These are phyloP conservation scores for Labia minor DNA, from an alignment of 2,888 invertebrate genomes.

Conservation along the genomic window DNA sequence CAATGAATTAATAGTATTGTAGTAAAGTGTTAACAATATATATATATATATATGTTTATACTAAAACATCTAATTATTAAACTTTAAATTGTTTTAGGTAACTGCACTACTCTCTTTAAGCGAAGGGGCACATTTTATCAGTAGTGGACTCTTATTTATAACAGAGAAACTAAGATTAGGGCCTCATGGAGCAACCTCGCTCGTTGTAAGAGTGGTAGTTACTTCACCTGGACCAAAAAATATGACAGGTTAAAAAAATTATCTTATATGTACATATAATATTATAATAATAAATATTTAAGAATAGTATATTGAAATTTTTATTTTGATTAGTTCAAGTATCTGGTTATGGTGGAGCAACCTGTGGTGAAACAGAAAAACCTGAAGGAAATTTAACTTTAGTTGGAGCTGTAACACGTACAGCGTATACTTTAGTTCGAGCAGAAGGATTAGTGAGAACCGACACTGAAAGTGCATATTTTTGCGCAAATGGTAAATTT, in stretches of 20 bases:
- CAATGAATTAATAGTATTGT: too few relatives aligned
- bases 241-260: conserved; percentile 45
- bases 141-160: conserved; percentile 53
- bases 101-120: conserved; percentile 52
- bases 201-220: conserved; percentile 51
- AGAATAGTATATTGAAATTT: not conserved
- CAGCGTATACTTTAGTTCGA: conserved; percentile 48
- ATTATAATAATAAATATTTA: not conserved
- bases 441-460: conserved; percentile 52
- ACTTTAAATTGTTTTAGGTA: conserved; percentile 38
- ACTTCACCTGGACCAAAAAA: conserved; percentile 53
- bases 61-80: too few relatives aligned
- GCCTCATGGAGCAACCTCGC: conserved; percentile 53
- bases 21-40: too few relatives aligned
- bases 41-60: too few relatives aligned
- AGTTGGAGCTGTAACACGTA: conserved; percentile 50
- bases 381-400: conserved; percentile 47
- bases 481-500: conserved; percentile 52
- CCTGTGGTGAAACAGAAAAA: conserved; percentile 46
- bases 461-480: conserved; percentile 58
- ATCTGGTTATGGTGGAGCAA: conserved; percentile 53
- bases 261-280: too few relatives aligned
- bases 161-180: conserved; percentile 53
- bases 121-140: conserved; percentile 54
- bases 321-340: conserved; percentile 49